Evolutionary conservation across 2,113 vertebrate species (phyloP).

Genomic region (Corapipo altera): DNA sequence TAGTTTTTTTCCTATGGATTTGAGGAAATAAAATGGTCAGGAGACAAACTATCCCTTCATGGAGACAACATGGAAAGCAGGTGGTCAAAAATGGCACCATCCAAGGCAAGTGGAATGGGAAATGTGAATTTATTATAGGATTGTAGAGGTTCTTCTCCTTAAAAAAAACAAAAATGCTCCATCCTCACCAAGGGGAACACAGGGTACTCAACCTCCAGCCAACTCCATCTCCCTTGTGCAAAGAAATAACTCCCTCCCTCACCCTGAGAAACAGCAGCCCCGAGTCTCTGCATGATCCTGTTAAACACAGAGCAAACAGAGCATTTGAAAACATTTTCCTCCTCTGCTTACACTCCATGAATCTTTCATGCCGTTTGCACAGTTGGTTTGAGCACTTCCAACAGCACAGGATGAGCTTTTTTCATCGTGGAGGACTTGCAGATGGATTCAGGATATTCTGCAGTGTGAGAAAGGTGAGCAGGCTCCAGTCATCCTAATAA

Average conservation of each 20-base stretch:
- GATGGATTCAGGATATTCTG: not conserved
- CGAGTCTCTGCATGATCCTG: not conserved
- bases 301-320: constrained; percentile 26
- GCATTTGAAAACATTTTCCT: not conserved
- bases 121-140: not conserved
- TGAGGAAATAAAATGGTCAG: not conserved
- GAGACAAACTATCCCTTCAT: not conserved
- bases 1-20: not conserved
- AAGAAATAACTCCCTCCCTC: not conserved
- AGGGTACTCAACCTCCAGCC: not conserved
- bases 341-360: constrained; percentile 15
- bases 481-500: not conserved
- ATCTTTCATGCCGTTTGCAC: constrained; percentile 31
- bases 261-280: not conserved
- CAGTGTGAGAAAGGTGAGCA: not conserved
- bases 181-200: not conserved
- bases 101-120: not conserved
- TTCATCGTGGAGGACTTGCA: not conserved
- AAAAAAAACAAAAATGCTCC: not conserved
- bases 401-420: not conserved
- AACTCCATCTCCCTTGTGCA: not conserved
- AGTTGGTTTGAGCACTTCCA: not conserved
- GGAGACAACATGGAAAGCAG: not conserved
- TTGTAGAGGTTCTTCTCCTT: not conserved
- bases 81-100: not conserved